Percentiles rank a stretch among this genome's conserved stretches.
These are phyloP conservation scores for Hetaerina americana DNA, from an alignment of 1,140 invertebrate genomes.

Conservation along the genomic window DNA sequence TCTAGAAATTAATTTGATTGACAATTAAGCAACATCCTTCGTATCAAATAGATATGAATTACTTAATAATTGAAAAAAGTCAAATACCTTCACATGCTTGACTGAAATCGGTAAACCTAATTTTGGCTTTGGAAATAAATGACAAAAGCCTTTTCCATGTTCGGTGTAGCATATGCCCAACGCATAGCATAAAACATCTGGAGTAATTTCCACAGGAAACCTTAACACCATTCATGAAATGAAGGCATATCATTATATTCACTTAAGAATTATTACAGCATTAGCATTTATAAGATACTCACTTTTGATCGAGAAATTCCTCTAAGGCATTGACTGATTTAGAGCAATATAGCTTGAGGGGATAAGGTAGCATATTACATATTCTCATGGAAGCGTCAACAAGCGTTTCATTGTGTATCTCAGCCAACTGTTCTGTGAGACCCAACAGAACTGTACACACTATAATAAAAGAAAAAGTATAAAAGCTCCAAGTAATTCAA, in stretches of 20 bases:
- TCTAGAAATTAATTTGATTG: background rate
- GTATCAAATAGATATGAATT: background rate
- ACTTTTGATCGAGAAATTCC: conserved; percentile 6
- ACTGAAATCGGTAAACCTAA: conserved; percentile 5
- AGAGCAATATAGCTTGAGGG: background rate
- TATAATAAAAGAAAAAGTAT: conserved; percentile 13
- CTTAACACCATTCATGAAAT: conserved; percentile 14
- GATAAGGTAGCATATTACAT: conserved; percentile 20
- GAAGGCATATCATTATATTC: conserved; percentile 10
- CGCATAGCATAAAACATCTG: conserved; percentile 25
- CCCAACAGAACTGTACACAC: conserved; percentile 24
- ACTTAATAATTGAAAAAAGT: background rate
- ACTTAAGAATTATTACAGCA: background rate
- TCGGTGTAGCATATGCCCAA: conserved; percentile 22
- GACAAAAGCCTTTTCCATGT: conserved; percentile 10
- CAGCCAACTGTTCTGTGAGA: conserved; percentile 22
- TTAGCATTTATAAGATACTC: background rate
- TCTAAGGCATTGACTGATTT: conserved; percentile 5
- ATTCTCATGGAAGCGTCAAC: conserved; percentile 19
- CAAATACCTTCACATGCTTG: conserved; percentile 9
- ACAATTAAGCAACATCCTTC: background rate
- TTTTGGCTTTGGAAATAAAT: conserved; percentile 13
- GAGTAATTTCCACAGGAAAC: conserved; percentile 12
- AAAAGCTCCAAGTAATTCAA: background rate
- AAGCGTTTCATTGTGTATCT: conserved; percentile 24